Conservation (phyloP, 1,140 invertebrate species). For the Psilanteris sp. region DNA sequence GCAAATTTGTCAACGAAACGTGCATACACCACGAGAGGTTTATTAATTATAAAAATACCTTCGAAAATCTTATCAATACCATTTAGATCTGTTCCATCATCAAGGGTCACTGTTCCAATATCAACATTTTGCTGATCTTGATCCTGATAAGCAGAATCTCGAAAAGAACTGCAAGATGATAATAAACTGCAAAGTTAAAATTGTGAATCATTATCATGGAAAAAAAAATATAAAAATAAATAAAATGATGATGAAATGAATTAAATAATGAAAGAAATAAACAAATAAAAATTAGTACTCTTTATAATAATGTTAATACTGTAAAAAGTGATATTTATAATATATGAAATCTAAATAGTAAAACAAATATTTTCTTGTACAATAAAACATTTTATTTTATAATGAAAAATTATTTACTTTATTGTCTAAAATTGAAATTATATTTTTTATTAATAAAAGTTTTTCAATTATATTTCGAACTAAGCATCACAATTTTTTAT, state of each 20-base stretch:
- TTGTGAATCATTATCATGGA: slow-evolving; percentile 13
- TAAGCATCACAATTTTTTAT: too few species aligned
- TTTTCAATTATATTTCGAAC: too few species aligned
- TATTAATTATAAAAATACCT: slow-evolving; percentile 77
- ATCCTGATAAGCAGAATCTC: slow-evolving; percentile 84
- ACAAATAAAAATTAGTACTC: too few species aligned
- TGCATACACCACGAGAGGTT: slow-evolving; percentile 61
- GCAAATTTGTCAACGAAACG: slow-evolving; percentile 47
- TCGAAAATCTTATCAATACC: slow-evolving; percentile 84
- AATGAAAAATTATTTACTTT: too few species aligned
- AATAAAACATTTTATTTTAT: too few species aligned
- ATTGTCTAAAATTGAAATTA: too few species aligned
- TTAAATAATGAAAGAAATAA: too few species aligned
- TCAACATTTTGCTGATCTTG: slow-evolving; percentile 77
- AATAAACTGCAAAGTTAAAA: slow-evolving; percentile 82
- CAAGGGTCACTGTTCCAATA: slow-evolving; percentile 75
- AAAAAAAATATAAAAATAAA: slow-evolving; percentile 15
- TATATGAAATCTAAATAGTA: too few species aligned
- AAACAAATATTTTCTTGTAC: too few species aligned
- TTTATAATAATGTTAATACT: too few species aligned
- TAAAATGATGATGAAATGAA: not conserved
- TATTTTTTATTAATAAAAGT: too few species aligned
- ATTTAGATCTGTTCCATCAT: slow-evolving; percentile 84
- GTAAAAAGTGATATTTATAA: too few species aligned
- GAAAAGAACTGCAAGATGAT: slow-evolving; percentile 91